These are phyloP conservation scores for Seriola dumerili DNA, from an alignment of 2,113 vertebrate genomes.

Conservation along the genomic window DNA sequence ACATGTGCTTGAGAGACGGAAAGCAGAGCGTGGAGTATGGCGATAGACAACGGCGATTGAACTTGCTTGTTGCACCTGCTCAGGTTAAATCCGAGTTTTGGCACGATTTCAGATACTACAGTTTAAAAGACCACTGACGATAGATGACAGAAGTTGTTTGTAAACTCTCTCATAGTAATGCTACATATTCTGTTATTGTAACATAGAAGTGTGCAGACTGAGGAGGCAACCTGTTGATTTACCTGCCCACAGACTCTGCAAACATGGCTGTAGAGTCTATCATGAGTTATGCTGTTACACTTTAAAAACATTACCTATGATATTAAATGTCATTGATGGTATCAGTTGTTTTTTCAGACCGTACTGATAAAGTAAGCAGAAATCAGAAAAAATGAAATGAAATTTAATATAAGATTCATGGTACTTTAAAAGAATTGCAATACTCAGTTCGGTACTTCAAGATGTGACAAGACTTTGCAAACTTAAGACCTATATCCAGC, in stretches of 20 bases:
- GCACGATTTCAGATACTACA: neutral
- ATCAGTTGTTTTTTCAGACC: neutral
- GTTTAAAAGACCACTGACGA: neutral
- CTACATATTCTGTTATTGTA: neutral
- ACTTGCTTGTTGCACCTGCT: neutral
- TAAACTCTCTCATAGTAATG: neutral
- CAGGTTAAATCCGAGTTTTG: neutral
- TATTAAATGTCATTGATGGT: neutral
- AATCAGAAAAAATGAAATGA: neutral
- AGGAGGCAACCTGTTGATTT: slow-evolving; percentile 41
- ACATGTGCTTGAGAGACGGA: neutral
- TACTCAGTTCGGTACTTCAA: neutral
- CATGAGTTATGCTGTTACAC: neutral
- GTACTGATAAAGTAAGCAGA: neutral
- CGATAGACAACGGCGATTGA: neutral
- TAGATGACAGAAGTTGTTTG: neutral
- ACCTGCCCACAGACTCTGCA: neutral
- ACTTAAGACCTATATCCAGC: neutral
- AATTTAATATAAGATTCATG: neutral
- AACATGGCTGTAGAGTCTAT: neutral
- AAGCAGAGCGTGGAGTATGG: neutral
- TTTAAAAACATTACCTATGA: neutral
- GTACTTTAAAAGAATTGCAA: neutral
- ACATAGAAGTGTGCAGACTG: neutral
- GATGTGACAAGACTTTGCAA: neutral